phyloP scores from a whole-genome alignment of 1,140 invertebrate species.

The Daktulosphaira vitifoliae region DNA sequence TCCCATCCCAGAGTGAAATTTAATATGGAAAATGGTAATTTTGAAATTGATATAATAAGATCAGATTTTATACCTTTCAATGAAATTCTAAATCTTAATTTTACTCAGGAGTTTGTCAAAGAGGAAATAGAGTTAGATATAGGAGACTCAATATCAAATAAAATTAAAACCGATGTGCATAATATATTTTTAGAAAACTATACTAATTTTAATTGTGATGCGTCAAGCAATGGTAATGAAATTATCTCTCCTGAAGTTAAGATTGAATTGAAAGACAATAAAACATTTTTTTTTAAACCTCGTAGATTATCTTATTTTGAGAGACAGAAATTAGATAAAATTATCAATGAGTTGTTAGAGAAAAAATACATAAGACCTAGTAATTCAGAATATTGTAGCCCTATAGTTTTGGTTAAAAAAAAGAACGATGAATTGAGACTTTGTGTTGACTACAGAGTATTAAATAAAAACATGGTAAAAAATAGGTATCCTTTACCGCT shows the following conservation, averaged over 20 bases:
- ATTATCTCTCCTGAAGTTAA: neutral
- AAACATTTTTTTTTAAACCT: neutral
- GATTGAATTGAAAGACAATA: neutral
- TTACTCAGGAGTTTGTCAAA: neutral
- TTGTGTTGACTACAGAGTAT: neutral
- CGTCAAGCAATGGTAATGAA: neutral
- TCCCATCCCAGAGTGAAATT: neutral
- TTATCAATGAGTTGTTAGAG: slow-evolving; percentile 6
- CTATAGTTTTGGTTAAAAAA: neutral
- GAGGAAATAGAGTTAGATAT: neutral
- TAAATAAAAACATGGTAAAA: neutral
- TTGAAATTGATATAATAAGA: neutral
- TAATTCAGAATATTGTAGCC: neutral
- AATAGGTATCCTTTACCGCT: no score
- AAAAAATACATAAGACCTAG: slow-evolving; percentile 2
- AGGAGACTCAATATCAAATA: neutral
- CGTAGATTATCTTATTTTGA: neutral
- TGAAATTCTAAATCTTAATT: slow-evolving; percentile 2
- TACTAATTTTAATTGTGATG: neutral
- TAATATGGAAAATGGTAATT: neutral
- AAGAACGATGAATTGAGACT: neutral
- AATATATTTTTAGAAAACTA: neutral
- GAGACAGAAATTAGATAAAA: neutral
- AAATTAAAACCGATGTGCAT: neutral
- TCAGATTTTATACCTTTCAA: neutral